Evolutionary conservation across 2,797 vertebrate genomes (phyloP).

Genomic region (Coluber constrictor): DNA sequence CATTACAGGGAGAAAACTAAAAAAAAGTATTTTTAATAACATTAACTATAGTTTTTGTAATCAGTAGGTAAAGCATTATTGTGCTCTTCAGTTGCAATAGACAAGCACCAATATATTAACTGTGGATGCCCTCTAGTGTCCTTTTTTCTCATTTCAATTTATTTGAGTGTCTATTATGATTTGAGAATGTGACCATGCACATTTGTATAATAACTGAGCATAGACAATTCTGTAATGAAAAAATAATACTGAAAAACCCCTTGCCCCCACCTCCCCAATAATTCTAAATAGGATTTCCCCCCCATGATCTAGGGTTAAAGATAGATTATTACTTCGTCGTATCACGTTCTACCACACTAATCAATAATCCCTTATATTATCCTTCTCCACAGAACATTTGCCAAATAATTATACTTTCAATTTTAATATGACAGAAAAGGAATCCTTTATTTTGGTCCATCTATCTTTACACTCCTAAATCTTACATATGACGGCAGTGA

Average conservation of each 20-base stretch:
- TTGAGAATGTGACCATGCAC: not conserved
- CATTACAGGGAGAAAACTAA: not conserved
- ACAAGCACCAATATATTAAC: not conserved
- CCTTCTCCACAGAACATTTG: not conserved
- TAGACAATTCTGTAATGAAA: not conserved
- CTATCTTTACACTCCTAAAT: not conserved
- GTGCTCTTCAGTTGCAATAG: not conserved
- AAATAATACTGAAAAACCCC: not conserved
- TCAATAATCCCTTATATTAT: not conserved
- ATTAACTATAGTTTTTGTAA: not conserved
- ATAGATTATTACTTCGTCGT: not conserved
- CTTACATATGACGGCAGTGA: not conserved
- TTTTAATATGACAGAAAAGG: fast-evolving
- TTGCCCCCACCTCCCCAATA: not conserved
- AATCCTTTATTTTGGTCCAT: not conserved
- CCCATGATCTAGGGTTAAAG: not conserved
- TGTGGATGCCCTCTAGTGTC: constrained; percentile 1
- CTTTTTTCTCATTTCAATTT: not conserved
- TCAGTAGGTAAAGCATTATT: not conserved
- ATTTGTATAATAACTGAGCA: not conserved
- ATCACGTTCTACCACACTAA: constrained; percentile 5
- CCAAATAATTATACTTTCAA: constrained; percentile 22
- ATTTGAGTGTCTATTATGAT: not conserved
- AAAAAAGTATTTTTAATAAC: not conserved
- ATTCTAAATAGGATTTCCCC: not conserved